Evolutionary conservation across 92 coral and sea anemone species (phyloP), one percentile per base, ranked within the genome.

Genomic region (Porites lobata): DNA sequence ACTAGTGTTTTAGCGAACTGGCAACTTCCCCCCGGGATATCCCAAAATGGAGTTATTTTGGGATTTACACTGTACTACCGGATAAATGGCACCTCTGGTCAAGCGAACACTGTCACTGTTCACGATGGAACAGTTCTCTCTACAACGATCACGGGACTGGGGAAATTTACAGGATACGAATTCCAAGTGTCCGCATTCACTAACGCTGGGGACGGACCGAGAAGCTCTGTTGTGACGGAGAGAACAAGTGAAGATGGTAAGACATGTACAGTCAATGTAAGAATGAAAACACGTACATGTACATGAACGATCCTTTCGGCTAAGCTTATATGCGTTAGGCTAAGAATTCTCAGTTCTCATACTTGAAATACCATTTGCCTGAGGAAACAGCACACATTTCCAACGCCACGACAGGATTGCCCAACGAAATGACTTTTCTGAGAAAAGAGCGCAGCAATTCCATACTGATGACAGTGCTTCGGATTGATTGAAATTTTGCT

Each of bases 111-210:
- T 43, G 9, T 52, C 9, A 58, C 82, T 0, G 54, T 77, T 20
- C 19, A 43, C 15, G 22, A 3, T 64, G 51, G 22, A 20, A 10
- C 22, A 1, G 19, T 65, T 17, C 13, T 58, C 0, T 47, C 13
- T 1, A n/a, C 8, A 13, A 79, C 43, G 19, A 52, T 89, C 9
- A 61, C 67, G 22, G 83, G 83, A 11, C 54, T 78, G 15, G 20
- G 3, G 7, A 78, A 61, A 38, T 78, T 21, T 10, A 61, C 62
- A 56, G 57, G 17, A 15, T 89, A 89, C 58, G 72, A 38, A 20
- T 69, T 82, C 38, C 66, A 81, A 77, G 92, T 89, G 24, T 82
- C 29, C 8, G 92, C 92, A 6, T 66, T 76, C 21, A 76, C 92
- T 7, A 65, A 32, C 47, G 38, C 50, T 38, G 92, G 92, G 13